These are phyloP conservation scores for Pollenia griseotomentosa DNA, from an alignment of 2,888 invertebrate species.

Conservation along the genomic window DNA sequence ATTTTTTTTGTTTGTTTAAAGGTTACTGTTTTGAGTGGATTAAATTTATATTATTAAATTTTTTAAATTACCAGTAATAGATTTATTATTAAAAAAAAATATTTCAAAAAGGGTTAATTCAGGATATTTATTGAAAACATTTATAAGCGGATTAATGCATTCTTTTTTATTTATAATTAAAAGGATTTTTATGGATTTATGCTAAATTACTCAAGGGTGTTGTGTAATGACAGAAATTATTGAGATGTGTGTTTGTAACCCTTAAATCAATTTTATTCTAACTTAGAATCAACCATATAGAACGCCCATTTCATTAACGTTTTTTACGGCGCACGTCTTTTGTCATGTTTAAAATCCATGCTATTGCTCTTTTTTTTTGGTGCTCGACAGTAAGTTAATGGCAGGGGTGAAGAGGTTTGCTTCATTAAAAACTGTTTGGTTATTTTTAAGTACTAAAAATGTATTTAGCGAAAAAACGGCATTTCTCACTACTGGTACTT, in stretches of 20 bases:
- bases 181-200: slow-evolving; percentile 60
- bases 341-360: slow-evolving; percentile 26
- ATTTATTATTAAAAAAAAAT: background rate
- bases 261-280: slow-evolving; percentile 54
- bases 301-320: slow-evolving; percentile 68
- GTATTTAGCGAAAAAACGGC: too few species aligned
- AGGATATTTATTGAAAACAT: slow-evolving; percentile 41
- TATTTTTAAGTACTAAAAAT: background rate
- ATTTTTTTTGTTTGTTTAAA: slow-evolving; percentile 16
- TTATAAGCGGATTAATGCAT: slow-evolving; percentile 65
- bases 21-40: slow-evolving; percentile 54
- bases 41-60: slow-evolving; percentile 29
- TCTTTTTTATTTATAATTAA: slow-evolving; percentile 51
- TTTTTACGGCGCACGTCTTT: slow-evolving; percentile 41
- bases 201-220: slow-evolving; percentile 55
- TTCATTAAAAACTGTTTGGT: background rate
- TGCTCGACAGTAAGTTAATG: background rate
- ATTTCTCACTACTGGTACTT: too few species aligned
- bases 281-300: slow-evolving; percentile 38
- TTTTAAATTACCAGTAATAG: slow-evolving; percentile 34
- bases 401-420: slow-evolving; percentile 3
- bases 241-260: slow-evolving; percentile 38
- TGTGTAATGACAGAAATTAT: slow-evolving; percentile 24
- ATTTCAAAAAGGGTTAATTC: slow-evolving; percentile 51
- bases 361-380: slow-evolving; percentile 58